Conservation (phyloP, 2,797 vertebrate species). For the Prunella strophiata region DNA sequence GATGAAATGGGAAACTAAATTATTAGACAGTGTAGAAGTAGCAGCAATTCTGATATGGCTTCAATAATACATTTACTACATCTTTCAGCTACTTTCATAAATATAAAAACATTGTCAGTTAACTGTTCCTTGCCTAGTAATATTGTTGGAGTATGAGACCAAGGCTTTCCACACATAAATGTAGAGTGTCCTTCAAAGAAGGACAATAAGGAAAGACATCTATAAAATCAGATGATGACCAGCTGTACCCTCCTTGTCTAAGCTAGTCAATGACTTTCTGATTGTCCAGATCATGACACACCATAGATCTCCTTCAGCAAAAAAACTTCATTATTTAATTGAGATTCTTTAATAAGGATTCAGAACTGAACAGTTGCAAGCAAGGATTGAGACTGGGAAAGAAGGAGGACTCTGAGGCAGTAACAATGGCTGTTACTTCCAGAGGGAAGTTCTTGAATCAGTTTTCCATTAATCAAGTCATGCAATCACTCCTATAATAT, state of each 20-base stretch:
- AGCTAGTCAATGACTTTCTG: background rate
- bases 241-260: background rate
- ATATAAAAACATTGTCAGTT: background rate
- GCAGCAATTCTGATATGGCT: background rate
- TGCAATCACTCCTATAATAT: background rate
- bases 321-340: background rate
- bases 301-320: background rate
- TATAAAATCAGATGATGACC: background rate
- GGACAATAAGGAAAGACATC: background rate
- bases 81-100: background rate
- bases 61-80: background rate
- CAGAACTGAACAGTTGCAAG: background rate
- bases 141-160: background rate
- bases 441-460: background rate
- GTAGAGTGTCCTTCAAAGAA: background rate
- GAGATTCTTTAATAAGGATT: background rate
- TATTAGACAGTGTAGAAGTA: background rate
- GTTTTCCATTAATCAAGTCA: background rate
- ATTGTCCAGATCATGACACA: background rate
- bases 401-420: background rate
- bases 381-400: background rate
- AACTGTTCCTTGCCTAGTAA: background rate
- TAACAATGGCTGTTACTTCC: background rate
- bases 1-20: background rate
- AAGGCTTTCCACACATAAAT: background rate